Evolutionary conservation across 2,113 vertebrate species (phyloP), one percentile per base, ranked within the genome.

Genomic region (Erythrolamprus reginae): DNA sequence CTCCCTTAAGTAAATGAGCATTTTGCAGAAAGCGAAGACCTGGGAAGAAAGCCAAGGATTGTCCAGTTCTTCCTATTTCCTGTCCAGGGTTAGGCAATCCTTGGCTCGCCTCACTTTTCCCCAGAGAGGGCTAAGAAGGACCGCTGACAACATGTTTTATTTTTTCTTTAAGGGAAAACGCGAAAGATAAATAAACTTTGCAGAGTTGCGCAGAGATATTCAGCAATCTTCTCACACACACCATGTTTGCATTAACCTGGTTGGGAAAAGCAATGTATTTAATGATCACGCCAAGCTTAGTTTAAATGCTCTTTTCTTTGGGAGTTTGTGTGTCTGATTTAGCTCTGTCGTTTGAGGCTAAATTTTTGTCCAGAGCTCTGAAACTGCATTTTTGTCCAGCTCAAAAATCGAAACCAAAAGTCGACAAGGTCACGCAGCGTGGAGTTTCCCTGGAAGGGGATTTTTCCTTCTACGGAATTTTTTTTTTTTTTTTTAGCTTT

Each of bases 361-460:
- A 19, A 55, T 55, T 53, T 53, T 53, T 53, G 52, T 1, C 6
- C n/a, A n/a, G 5, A n/a, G 65, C n/a, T n/a, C 13, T 70, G 17
- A 6, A 28, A 17, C 1, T 33, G 61, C n/a, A 70, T 70, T 70
- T 70, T 70, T 6, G 5, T 38, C 15, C 5, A 77, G 2, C 33
- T 77, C 6, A 1, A 77, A 77, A 38, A 33, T 77, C 33, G 38
- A 38, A 38, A 19, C 6, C 6, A 38, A n/a, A n/a, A 33, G 65
- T 38, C 65, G 7, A 19, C 2, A 19, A 77, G 33, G 33, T 38
- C 65, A 38, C 2, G 15, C 33, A 0, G 15, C 17, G 0, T 38
- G 0, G 0, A n/a, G 15, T 38, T 70, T 33, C 15, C 15, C 65
- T 17, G 2, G n/a, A 19, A 19, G n/a, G 65, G n/a, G 5, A 19